phyloP scores from a whole-genome alignment of 2,113 vertebrate species.

The Dipodomys spectabilis region DNA sequence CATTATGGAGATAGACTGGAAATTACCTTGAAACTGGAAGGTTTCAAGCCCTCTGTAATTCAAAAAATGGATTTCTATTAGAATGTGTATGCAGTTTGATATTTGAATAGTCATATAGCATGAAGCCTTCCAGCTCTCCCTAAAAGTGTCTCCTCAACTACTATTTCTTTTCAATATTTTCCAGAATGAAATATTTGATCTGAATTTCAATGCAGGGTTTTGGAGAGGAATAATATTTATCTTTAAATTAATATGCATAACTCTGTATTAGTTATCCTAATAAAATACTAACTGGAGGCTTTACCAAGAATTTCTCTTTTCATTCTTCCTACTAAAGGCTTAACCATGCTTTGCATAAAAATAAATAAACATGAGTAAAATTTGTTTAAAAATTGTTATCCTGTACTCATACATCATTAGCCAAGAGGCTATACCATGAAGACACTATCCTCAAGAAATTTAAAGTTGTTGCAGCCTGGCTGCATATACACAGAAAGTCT shows the following conservation, averaged over 20 bases:
- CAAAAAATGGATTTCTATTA: slow-evolving; percentile 54
- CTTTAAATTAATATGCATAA: slow-evolving; percentile 34
- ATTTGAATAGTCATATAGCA: slow-evolving; percentile 29
- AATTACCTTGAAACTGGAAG: slow-evolving; percentile 33
- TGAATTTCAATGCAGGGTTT: slow-evolving; percentile 37
- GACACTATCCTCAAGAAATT: neutral
- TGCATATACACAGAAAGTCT: neutral
- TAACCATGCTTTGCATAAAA: neutral
- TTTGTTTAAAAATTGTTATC: neutral
- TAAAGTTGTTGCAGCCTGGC: neutral
- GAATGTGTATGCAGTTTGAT: slow-evolving; percentile 41
- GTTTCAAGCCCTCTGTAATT: slow-evolving; percentile 37
- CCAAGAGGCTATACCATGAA: neutral
- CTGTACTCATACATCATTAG: neutral
- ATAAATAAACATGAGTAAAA: neutral
- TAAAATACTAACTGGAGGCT: neutral
- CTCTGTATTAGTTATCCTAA: neutral
- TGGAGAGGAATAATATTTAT: slow-evolving; percentile 51
- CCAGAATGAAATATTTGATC: neutral
- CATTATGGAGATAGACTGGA: slow-evolving; percentile 61
- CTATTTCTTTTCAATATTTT: slow-evolving; percentile 45
- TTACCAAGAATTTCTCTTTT: neutral
- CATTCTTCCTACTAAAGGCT: neutral
- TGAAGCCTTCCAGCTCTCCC: slow-evolving; percentile 5
- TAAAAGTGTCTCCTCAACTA: neutral